These are phyloP conservation scores for Bombycilla garrulus DNA, from an alignment of 2,113 vertebrate genomes.

Conservation along the genomic window DNA sequence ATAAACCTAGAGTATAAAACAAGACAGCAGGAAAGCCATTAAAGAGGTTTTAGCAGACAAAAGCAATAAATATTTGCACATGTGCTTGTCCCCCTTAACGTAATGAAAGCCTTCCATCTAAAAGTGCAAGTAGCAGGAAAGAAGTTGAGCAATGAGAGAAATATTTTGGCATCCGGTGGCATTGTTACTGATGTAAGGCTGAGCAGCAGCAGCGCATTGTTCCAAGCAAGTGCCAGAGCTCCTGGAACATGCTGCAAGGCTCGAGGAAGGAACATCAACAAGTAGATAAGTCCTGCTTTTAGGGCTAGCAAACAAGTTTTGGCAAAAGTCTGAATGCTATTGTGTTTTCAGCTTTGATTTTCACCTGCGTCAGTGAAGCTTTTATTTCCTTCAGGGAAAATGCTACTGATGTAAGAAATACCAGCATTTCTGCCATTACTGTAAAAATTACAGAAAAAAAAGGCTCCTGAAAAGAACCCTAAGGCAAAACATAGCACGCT, in stretches of 20 bases:
- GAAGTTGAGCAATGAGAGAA: neutral
- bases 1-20: neutral
- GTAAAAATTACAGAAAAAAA: neutral
- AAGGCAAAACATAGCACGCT: neutral
- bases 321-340: neutral
- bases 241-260: neutral
- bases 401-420: neutral
- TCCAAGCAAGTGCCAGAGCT: neutral
- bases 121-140: neutral
- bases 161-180: neutral
- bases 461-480: neutral
- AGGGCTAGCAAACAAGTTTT: neutral
- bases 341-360: neutral
- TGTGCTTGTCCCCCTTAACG: neutral
- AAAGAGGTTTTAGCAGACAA: neutral
- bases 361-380: neutral
- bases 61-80: neutral
- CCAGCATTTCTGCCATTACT: neutral
- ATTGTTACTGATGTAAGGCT: neutral
- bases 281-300: neutral
- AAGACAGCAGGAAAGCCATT: neutral
- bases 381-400: neutral
- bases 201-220: neutral
- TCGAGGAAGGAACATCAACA: constrained; percentile 20
- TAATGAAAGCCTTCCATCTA: neutral